Evolutionary conservation across 1,140 invertebrate genomes (phyloP), one percentile per base, ranked within the genome.

Genomic region (Habropoda laboriosa): DNA sequence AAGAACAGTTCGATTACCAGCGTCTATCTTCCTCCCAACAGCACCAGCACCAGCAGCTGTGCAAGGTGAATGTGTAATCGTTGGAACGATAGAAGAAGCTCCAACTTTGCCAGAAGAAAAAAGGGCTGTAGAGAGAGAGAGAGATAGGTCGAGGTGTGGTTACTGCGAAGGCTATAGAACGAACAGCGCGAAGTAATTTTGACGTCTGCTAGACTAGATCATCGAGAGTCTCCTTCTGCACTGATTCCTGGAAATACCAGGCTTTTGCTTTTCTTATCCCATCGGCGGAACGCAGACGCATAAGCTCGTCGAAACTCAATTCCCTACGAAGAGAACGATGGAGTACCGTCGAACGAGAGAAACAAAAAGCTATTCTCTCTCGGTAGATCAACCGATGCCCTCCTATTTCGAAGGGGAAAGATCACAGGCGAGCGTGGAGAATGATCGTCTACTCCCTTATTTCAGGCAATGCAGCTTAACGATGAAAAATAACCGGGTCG

Each of bases 1-100:
- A 71, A 67, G 76, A 87, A 74, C 75, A 53, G 63, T 81, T 81
- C 80, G 87, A 86, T 80, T 81, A 80, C 80, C 64, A 70, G 49
- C 70, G 58, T 49, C 55, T 57, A 60, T 63, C 74, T 61, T 55
- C 8, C 47, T 42, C 13, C 38, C 58, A n/a, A n/a, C n/a, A n/a
- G 40, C 40, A 12, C 5, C 40, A 42, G 30, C 18, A 68, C n/a
- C n/a, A 10, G 45, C 64, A 51, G 70, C 57, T 70, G 57, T n/a
- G 74, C 72, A 27, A 60, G 57, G 38, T 74, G 78, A 79, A 74
- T 61, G 63, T 61, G 80, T 84, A 87, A 84, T 87, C 79, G 77
- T 47, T 63, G 61, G 74, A 77, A 76, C 58, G 79, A 76, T 40
- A 58, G 57, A 66, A 57, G n/a, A 63, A 35, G 27, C 38, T 16